Percentiles rank a stretch among this genome's conserved stretches.
Evolutionary conservation across 2,113 vertebrate species (phyloP).

Genomic region (Stictonetta naevosa): DNA sequence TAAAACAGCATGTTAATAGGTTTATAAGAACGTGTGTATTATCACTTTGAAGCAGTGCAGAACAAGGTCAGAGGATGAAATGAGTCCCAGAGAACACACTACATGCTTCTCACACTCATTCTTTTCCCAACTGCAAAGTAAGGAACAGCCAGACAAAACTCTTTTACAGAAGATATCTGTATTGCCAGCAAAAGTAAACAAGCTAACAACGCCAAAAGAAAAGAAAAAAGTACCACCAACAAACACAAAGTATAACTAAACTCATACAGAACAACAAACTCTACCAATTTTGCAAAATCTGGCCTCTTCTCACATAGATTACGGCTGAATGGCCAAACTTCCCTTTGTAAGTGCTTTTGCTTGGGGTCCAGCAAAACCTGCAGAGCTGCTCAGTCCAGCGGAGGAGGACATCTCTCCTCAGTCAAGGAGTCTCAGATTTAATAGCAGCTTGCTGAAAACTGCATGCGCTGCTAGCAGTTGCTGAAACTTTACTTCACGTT

Average conservation of each 20-base stretch:
- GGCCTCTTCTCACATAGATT: background rate
- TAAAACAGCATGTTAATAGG: background rate
- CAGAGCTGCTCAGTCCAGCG: background rate
- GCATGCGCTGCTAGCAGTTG: background rate
- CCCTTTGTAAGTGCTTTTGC: background rate
- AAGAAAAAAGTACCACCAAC: background rate
- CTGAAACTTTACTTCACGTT: background rate
- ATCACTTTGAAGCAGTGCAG: background rate
- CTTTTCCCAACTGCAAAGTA: background rate
- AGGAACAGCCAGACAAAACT: background rate
- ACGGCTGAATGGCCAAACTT: background rate
- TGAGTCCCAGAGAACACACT: rapidly evolving
- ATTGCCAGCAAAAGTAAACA: background rate
- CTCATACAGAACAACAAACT: background rate
- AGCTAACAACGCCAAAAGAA: background rate
- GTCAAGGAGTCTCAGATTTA: background rate
- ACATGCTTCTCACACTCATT: background rate
- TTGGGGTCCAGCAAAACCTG: background rate
- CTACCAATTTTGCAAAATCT: rapidly evolving
- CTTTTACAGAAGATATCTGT: background rate
- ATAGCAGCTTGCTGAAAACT: background rate
- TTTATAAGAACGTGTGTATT: background rate
- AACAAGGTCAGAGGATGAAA: background rate
- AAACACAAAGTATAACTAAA: background rate
- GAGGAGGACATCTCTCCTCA: background rate